These are phyloP conservation scores for Alsophila aescularia DNA, from an alignment of 2,888 invertebrate genomes.

Conservation along the genomic window DNA sequence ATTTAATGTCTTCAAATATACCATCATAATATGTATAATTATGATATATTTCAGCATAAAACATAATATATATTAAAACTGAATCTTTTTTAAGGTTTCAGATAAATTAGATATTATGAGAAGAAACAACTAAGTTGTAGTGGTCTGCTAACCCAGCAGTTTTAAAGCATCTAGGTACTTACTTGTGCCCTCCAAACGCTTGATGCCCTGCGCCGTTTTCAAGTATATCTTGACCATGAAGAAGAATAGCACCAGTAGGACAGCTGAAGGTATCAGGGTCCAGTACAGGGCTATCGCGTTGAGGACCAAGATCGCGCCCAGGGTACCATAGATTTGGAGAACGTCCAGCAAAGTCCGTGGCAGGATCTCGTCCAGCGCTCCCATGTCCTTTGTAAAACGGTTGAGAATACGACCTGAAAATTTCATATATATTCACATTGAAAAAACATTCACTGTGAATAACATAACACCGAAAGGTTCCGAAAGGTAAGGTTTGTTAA, in stretches of 20 bases:
- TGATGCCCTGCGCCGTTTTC: conserved; percentile 88
- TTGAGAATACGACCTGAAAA: conserved; percentile 88
- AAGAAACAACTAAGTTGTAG: too few species aligned
- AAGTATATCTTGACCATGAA: conserved; percentile 86
- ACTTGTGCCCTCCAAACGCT: conserved; percentile 86
- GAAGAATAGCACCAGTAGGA: conserved; percentile 84
- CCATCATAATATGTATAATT: too few species aligned
- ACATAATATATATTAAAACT: too few species aligned
- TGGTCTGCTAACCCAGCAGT: too few species aligned
- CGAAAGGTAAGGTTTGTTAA: too few species aligned
- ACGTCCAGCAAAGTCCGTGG: conserved; percentile 89
- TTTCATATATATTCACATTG: too few species aligned
- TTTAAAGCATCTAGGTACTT: conserved; percentile 49
- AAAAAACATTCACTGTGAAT: too few species aligned
- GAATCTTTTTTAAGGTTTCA: too few species aligned
- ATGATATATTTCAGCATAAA: too few species aligned
- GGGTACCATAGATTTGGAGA: conserved; percentile 79
- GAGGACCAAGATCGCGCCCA: conserved; percentile 85
- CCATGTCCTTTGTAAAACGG: conserved; percentile 94
- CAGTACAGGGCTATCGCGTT: conserved; percentile 86
- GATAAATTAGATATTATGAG: too few species aligned
- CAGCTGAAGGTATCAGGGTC: conserved; percentile 83
- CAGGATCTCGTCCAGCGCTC: conserved; percentile 90
- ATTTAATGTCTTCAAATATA: too few species aligned
- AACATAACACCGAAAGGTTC: too few species aligned